Conservation (phyloP, 2,113 vertebrate species). For the Stigmatopora nigra region DNA sequence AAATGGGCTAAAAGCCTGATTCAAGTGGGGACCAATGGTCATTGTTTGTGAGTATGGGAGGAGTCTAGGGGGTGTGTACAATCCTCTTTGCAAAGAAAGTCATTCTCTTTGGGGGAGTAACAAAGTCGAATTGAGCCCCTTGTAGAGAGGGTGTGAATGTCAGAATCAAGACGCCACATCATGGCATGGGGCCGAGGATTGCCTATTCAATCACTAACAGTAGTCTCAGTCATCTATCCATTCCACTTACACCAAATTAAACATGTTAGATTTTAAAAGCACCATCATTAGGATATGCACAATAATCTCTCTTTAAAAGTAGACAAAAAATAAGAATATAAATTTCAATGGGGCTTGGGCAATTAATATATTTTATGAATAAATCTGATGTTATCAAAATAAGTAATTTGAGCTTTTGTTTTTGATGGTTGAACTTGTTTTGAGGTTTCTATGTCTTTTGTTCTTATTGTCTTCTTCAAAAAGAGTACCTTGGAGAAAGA, state of each 20-base stretch:
- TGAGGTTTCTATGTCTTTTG: too few species aligned
- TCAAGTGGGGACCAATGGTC: constrained; percentile 1
- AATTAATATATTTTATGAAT: too few species aligned
- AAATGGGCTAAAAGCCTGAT: constrained; percentile 17
- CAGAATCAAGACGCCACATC: constrained; percentile 40
- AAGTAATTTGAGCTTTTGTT: too few species aligned
- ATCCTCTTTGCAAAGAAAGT: constrained; percentile 15
- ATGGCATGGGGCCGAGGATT: constrained; percentile 40
- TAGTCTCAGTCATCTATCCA: constrained; percentile 19
- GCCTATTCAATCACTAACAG: constrained; percentile 43
- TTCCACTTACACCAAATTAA: not conserved
- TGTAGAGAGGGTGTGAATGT: constrained; percentile 19
- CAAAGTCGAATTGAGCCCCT: not conserved
- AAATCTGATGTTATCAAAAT: too few species aligned
- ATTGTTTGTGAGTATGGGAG: not conserved
- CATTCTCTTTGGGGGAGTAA: not conserved
- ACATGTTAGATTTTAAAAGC: not conserved
- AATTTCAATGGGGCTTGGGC: too few species aligned
- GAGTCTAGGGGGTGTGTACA: constrained; percentile 12
- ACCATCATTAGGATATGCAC: not conserved
- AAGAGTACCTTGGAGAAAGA: too few species aligned
- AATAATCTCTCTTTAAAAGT: not conserved
- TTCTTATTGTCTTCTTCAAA: too few species aligned
- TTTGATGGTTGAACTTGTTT: too few species aligned
- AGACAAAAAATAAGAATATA: not conserved